A percentile compares a stretch with the other conserved stretches of the same genome.
phyloP scores from a whole-genome alignment of 2,113 vertebrate genomes.

The Etheostoma cragini region DNA sequence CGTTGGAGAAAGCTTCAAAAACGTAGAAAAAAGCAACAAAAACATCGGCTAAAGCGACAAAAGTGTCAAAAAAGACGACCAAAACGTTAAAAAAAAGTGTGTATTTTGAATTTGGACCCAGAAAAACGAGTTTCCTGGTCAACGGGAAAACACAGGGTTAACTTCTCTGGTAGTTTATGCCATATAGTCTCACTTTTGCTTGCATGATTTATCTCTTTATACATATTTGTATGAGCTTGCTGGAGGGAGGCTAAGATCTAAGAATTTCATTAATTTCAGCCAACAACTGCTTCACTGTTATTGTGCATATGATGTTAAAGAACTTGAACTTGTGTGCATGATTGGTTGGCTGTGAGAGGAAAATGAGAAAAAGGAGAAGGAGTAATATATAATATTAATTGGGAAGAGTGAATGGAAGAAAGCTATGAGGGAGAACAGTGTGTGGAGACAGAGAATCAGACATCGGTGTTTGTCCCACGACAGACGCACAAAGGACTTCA shows the following conservation, averaged over 20 bases:
- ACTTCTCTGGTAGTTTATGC: neutral
- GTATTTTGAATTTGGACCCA: too few relatives aligned
- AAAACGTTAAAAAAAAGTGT: too few relatives aligned
- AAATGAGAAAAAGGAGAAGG: neutral
- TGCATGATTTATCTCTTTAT: neutral
- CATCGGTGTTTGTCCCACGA: conserved; percentile 8
- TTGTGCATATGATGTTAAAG: neutral
- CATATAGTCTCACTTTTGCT: neutral
- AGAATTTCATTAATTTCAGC: neutral
- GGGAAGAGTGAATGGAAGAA: neutral
- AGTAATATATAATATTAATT: neutral
- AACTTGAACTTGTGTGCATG: neutral
- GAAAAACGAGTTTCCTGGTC: too few relatives aligned
- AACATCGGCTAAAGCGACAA: too few relatives aligned
- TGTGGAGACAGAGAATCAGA: conserved; percentile 20
- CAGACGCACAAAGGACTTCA: neutral
- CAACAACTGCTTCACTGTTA: neutral
- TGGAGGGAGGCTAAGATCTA: neutral
- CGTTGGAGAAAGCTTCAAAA: too few relatives aligned
- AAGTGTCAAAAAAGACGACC: too few relatives aligned
- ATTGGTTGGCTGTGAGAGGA: neutral
- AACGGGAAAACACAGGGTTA: too few relatives aligned
- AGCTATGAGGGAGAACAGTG: neutral
- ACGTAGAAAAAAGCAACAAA: too few relatives aligned
- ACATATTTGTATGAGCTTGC: neutral